phyloP scores from a whole-genome alignment of 2,113 vertebrate genomes.

The Pituophis catenifer region DNA sequence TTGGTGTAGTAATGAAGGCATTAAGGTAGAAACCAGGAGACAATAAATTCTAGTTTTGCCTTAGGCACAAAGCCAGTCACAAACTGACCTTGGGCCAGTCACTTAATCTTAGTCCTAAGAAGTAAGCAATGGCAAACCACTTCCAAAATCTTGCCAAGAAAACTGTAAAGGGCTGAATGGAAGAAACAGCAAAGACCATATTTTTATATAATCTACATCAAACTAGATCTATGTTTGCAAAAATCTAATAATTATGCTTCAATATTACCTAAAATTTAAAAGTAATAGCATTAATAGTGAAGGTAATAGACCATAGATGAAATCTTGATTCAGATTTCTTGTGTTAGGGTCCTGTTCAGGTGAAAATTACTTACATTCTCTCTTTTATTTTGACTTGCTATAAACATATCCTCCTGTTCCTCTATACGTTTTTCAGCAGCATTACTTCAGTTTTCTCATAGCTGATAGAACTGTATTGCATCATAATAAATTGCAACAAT shows the following conservation, averaged over 20 bases:
- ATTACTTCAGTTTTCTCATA: not conserved
- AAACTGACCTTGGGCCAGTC: not conserved
- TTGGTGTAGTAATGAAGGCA: not conserved
- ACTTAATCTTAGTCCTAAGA: not conserved
- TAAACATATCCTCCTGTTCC: not conserved
- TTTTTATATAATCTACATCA: not conserved
- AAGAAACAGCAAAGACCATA: not conserved
- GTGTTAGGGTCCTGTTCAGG: not conserved
- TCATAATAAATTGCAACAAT: not conserved
- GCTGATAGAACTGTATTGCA: not conserved
- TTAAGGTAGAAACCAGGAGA: not conserved
- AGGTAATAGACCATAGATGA: not conserved
- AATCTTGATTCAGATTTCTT: not conserved
- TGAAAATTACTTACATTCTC: not conserved
- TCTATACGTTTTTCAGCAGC: not conserved
- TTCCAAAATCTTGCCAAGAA: not conserved
- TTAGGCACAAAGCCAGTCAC: not conserved
- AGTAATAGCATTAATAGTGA: not conserved
- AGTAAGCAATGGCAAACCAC: not conserved
- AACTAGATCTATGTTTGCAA: not conserved
- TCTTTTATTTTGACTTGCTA: not conserved
- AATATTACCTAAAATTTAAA: not conserved
- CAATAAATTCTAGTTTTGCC: not conserved
- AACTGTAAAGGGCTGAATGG: not conserved
- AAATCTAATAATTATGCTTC: not conserved